Percentiles rank a stretch among this genome's conserved stretches.
Conservation (phyloP, 2,797 vertebrate species). For the Staurois parvus region DNA sequence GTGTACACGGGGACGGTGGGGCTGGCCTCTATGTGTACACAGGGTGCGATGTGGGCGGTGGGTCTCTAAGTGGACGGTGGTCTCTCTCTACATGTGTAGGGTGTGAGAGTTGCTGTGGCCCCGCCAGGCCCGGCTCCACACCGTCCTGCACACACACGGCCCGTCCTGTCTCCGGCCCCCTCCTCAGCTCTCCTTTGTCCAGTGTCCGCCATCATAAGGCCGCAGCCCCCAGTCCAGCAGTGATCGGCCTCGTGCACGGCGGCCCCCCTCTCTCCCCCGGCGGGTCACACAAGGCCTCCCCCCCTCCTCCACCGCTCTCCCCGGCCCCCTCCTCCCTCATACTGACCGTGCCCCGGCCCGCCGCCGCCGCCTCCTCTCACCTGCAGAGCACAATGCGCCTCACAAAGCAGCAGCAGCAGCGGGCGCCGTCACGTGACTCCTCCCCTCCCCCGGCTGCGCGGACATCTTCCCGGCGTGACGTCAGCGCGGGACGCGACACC, state of each 20-base stretch:
- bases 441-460: constrained; percentile 37
- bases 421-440: constrained; percentile 60
- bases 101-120: no score
- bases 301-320: background rate
- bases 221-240: constrained; percentile 1
- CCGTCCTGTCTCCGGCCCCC: no score
- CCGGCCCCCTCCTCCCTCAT: background rate
- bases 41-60: no score
- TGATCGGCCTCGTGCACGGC: background rate
- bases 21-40: no score
- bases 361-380: constrained; percentile 38
- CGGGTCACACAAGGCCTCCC: background rate
- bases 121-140: no score
- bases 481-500: constrained; percentile 20
- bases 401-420: constrained; percentile 59
- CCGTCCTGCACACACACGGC: no score
- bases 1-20: no score
- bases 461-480: constrained; percentile 37
- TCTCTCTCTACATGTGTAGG: no score
- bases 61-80: no score
- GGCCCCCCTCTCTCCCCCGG: background rate
- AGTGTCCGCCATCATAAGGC: constrained; percentile 41
- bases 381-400: constrained; percentile 62
- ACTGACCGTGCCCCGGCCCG: background rate
- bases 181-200: constrained; percentile 12